Base-by-base conservation (phyloP, 2,797 vertebrate genomes). In the Pangasius mekongensis region DNA sequence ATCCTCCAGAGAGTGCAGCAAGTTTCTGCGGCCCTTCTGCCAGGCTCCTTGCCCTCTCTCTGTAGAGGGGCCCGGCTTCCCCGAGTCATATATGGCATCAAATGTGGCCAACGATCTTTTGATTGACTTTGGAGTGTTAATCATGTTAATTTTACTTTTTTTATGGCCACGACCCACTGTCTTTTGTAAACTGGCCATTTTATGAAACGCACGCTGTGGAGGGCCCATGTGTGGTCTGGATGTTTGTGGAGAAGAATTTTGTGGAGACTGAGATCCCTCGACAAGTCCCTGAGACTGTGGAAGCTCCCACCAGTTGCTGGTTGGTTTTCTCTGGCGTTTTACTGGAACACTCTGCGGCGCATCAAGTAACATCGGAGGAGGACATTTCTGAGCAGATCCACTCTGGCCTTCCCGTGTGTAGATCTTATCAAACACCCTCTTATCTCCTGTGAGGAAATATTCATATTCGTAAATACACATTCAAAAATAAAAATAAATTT, bases 261-360 rank as follows among this genome's bases (percentile, higher is more conserved):
- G 66, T 67, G 73, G 82, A 2, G 82, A 64, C 2, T 69, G 33
- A 39, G 67, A 0, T 5, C 20, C 58, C 43, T 91, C 86, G 2
- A 22, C 27, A 5, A 91, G 47, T 62, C 88, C 87, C 5, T 77
- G 24, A n/a, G 27, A 0, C 1, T 56, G 43, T 0, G 69, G 5
- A 6, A 67, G 43, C 22, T 60, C 52, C 95, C 94, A 95, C 94
- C 94, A 94, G 58, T 87, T 89, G 5, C 86, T 49, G 0, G 91
- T 91, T 39, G 80, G 22, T 83, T 86, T 92, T 62, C 89, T 87
- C 30, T 71, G 93, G 64, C 93, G 94, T 83, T 83, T 93, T 33
- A 20, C 49, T 47, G 58, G 10, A 43, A 86, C 52, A 2, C 7
- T 67, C 58, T 87, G 87, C 13, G 77, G 47, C 69, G 8, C 64